phyloP scores from a whole-genome alignment of 2,797 vertebrate genomes.

The Scleropages formosus region DNA sequence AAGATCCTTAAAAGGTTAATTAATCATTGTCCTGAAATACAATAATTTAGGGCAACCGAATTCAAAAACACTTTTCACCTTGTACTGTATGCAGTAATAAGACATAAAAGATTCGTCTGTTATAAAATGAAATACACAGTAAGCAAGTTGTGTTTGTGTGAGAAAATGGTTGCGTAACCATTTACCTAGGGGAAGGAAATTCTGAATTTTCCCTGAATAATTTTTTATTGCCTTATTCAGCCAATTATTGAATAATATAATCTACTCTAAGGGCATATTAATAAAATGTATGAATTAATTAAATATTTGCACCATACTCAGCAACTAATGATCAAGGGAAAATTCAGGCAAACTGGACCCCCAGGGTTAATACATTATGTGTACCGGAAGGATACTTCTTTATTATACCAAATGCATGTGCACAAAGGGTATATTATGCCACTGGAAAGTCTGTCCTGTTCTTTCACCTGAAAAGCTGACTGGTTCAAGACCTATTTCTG shows the following conservation, averaged over 20 bases:
- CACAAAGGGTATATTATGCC: conserved; percentile 3
- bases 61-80: too few species aligned
- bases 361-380: not conserved
- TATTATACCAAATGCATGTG: not conserved
- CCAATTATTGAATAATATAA: conserved; percentile 9
- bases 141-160: not conserved
- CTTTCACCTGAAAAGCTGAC: not conserved
- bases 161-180: not conserved
- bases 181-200: not conserved
- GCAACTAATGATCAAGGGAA: not conserved
- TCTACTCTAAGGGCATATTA: conserved; percentile 14
- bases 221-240: not conserved
- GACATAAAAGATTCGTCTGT: not conserved
- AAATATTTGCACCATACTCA: not conserved
- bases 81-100: too few species aligned
- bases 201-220: not conserved
- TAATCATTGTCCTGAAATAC: too few species aligned
- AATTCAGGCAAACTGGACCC: not conserved
- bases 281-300: conserved; percentile 9
- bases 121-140: not conserved
- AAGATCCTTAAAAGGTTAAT: too few species aligned
- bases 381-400: not conserved
- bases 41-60: too few species aligned
- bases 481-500: not conserved
- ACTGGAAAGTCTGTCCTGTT: not conserved